Conservation (phyloP, 2,888 invertebrate genomes). For the Mythimna albipuncta region DNA sequence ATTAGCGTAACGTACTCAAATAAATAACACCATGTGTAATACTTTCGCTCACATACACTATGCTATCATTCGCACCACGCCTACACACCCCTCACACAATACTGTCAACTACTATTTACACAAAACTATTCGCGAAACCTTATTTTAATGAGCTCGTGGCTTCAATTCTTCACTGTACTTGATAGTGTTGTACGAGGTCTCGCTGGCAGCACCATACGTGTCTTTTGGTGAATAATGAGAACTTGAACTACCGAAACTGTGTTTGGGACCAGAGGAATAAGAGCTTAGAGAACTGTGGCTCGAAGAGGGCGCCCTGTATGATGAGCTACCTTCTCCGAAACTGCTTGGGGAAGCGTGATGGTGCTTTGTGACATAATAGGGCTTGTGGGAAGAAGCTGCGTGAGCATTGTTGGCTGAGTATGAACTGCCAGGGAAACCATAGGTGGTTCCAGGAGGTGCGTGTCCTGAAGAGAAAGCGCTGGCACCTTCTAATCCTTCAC, state of each 20-base stretch:
- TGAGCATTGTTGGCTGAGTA: slow-evolving; percentile 76
- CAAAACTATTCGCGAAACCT: slow-evolving; percentile 56
- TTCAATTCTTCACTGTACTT: slow-evolving; percentile 88
- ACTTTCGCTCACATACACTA: slow-evolving; percentile 69
- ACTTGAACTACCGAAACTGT: slow-evolving; percentile 77
- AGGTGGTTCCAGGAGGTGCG: slow-evolving; percentile 79
- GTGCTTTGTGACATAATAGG: slow-evolving; percentile 81
- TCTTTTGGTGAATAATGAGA: slow-evolving; percentile 82
- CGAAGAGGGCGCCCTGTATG: slow-evolving; percentile 78
- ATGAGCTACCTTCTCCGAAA: slow-evolving; percentile 80
- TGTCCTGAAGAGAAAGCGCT: slow-evolving; percentile 82
- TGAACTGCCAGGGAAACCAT: slow-evolving; percentile 78
- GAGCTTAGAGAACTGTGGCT: slow-evolving; percentile 79
- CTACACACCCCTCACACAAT: slow-evolving; percentile 63
- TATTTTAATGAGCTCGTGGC: slow-evolving; percentile 77
- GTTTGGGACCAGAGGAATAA: slow-evolving; percentile 81
- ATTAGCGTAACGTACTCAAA: slow-evolving; percentile 80
- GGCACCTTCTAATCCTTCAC: slow-evolving; percentile 78
- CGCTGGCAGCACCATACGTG: slow-evolving; percentile 83
- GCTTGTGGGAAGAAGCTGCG: slow-evolving; percentile 79
- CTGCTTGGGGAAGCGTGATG: slow-evolving; percentile 68
- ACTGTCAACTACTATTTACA: slow-evolving; percentile 77
- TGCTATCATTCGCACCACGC: slow-evolving; percentile 65
- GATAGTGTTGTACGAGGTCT: slow-evolving; percentile 86
- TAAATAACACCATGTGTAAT: slow-evolving; percentile 72